Evolutionary conservation across 2,113 vertebrate genomes (phyloP).

Genomic region (Protobothrops flavoviridis): DNA sequence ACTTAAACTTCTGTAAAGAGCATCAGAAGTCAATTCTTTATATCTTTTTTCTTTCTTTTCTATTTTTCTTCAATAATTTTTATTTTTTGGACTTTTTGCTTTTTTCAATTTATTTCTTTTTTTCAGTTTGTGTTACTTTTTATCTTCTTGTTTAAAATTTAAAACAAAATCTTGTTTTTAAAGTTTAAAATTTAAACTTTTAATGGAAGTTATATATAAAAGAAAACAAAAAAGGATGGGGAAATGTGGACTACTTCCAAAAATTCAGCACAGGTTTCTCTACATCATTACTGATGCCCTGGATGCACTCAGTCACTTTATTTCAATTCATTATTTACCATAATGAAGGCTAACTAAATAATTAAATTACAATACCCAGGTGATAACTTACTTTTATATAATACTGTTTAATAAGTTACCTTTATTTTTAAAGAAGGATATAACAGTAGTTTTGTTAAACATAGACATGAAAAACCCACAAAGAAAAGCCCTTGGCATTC

Average conservation of each 20-base stretch:
- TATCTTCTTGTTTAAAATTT: no score
- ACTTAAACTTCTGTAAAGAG: no score
- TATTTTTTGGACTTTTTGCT: no score
- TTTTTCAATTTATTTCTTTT: no score
- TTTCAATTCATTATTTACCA: background rate
- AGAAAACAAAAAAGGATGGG: background rate
- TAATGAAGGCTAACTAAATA: background rate
- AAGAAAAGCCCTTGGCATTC: background rate
- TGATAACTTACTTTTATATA: background rate
- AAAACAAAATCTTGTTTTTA: no score
- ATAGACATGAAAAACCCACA: background rate
- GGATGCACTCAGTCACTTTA: background rate
- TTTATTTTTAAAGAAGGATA: background rate
- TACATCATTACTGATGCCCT: background rate
- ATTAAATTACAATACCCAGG: background rate
- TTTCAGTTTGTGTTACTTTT: no score
- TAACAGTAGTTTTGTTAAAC: background rate
- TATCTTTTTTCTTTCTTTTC: no score
- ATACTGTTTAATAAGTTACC: background rate
- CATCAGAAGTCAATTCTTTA: no score
- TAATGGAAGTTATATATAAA: no score
- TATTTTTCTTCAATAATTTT: no score
- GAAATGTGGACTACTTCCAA: background rate
- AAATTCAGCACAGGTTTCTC: background rate
- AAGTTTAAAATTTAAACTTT: no score